phyloP scores from a whole-genome alignment of 1,140 invertebrate species.

The Lucilia cuprina region DNA sequence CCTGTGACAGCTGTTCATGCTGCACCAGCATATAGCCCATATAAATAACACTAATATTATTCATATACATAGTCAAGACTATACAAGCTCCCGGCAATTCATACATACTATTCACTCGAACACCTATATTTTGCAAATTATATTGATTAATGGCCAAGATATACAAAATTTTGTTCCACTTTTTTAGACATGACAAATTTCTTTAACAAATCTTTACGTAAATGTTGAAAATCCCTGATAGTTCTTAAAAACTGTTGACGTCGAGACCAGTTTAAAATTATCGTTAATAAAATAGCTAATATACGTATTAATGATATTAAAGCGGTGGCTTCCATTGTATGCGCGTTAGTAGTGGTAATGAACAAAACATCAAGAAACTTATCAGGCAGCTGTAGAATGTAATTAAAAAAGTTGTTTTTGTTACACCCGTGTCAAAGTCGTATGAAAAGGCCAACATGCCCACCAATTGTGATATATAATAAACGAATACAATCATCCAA shows the following conservation, averaged over 20 bases:
- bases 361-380: neutral
- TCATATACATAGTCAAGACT: neutral
- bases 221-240: neutral
- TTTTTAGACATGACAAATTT: neutral
- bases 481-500: neutral
- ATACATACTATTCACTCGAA: neutral
- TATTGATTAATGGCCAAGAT: neutral
- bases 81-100: neutral
- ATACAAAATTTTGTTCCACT: neutral
- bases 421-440: neutral
- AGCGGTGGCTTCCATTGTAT: neutral
- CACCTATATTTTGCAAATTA: neutral
- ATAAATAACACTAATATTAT: slow-evolving; percentile 11
- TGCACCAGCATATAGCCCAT: neutral
- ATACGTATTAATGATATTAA: neutral
- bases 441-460: neutral
- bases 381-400: neutral
- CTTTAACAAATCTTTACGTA: neutral
- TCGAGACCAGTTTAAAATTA: neutral
- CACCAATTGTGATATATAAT: neutral
- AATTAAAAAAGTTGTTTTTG: neutral
- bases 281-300: neutral
- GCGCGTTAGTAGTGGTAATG: neutral
- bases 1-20: neutral
- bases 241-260: neutral